Percentiles rank a stretch among this genome's conserved stretches.
phyloP scores from a whole-genome alignment of 2,888 invertebrate species.

The Halictus ligatus region DNA sequence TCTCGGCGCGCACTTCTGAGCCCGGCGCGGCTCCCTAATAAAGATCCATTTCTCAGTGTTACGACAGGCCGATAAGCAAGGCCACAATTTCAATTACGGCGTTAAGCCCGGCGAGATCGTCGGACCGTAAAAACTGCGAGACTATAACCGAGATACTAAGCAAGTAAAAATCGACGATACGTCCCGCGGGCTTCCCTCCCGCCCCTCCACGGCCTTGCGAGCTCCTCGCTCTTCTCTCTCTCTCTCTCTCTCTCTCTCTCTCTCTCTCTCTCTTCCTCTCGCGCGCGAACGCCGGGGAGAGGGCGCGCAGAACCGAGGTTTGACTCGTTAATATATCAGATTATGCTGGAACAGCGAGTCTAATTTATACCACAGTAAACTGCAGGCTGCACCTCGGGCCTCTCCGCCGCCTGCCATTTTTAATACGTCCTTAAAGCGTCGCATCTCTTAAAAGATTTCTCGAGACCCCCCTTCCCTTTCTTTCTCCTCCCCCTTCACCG shows the following conservation, averaged over 20 bases:
- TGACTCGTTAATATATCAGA: slow-evolving; percentile 77
- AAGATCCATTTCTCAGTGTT: slow-evolving; percentile 76
- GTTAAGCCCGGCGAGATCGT: slow-evolving; percentile 71
- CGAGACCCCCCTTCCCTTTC: slow-evolving; percentile 37
- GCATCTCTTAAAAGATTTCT: slow-evolving; percentile 75
- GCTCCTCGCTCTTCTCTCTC: not conserved
- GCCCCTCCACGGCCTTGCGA: not conserved
- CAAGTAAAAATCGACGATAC: slow-evolving; percentile 76
- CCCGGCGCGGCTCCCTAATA: slow-evolving; percentile 71
- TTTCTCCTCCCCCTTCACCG: not conserved
- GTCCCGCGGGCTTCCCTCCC: slow-evolving; percentile 68
- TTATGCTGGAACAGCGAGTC: slow-evolving; percentile 78
- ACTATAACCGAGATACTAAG: slow-evolving; percentile 75
- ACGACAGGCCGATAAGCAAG: slow-evolving; percentile 76
- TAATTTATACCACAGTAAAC: slow-evolving; percentile 78
- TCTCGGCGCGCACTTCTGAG: slow-evolving; percentile 43
- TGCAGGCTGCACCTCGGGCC: slow-evolving; percentile 70
- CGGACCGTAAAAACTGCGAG: slow-evolving; percentile 74
- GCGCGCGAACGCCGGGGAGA: not conserved
- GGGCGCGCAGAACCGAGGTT: slow-evolving; percentile 64
- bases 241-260: not conserved
- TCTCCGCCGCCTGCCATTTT: slow-evolving; percentile 72
- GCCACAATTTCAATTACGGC: slow-evolving; percentile 77
- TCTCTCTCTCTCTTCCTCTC: not conserved
- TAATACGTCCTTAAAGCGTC: slow-evolving; percentile 76